A percentile compares a stretch with the other conserved stretches of the same genome.
These are phyloP conservation scores for Clivina fossor DNA, from an alignment of 2,888 invertebrate genomes.

Conservation along the genomic window DNA sequence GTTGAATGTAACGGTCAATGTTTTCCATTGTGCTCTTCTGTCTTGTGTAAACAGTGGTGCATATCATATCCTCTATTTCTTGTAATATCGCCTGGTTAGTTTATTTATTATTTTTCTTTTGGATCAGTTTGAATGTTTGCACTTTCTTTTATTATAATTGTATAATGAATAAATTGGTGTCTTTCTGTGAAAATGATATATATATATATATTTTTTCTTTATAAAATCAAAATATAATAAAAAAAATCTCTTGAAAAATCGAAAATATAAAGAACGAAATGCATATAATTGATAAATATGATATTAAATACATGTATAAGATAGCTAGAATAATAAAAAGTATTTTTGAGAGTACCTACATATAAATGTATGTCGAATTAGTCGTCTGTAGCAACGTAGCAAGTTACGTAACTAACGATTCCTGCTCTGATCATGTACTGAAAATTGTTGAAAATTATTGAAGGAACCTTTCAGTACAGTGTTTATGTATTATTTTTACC, in stretches of 20 bases:
- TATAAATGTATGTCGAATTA: background rate
- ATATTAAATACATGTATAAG: no score
- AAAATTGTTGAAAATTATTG: constrained; percentile 1
- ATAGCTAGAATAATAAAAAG: no score
- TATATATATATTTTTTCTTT: constrained; percentile 7
- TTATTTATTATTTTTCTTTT: no score
- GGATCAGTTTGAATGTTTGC: constrained; percentile 20
- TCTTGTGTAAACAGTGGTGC: constrained; percentile 20
- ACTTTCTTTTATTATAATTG: constrained; percentile 16
- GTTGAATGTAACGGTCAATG: background rate
- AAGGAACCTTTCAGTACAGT: constrained; percentile 18
- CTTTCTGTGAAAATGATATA: constrained; percentile 7
- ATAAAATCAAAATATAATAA: constrained; percentile 11
- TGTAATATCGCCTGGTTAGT: constrained; percentile 15
- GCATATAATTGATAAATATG: constrained; percentile 4
- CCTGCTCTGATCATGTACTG: background rate
- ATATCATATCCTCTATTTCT: constrained; percentile 10
- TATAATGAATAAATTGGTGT: no score
- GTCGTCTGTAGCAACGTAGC: background rate
- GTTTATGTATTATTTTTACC: constrained; percentile 45
- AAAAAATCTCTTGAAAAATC: constrained; percentile 4
- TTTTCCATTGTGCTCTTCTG: no score
- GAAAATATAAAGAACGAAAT: constrained; percentile 5
- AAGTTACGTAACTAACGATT: constrained; percentile 17
- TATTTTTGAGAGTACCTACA: no score